These are phyloP conservation scores for Leptinotarsa peninsularis DNA, from an alignment of 2,888 invertebrate genomes.

Conservation along the genomic window DNA sequence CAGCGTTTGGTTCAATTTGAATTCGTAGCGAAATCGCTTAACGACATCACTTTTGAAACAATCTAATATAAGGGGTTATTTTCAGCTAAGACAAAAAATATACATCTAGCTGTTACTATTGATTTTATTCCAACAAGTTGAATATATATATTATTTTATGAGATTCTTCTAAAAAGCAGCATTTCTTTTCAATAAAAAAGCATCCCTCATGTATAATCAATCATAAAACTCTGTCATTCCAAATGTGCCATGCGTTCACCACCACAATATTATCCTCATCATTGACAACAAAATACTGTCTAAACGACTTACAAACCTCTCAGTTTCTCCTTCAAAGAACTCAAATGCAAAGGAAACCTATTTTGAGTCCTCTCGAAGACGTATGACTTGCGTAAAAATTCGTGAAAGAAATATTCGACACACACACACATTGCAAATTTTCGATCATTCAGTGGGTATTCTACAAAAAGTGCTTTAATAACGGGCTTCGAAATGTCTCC, in stretches of 20 bases:
- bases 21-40: too few relatives aligned
- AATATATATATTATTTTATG: too few relatives aligned
- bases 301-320: constrained; percentile 27
- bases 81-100: too few relatives aligned
- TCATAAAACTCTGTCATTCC: constrained; percentile 7
- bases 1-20: too few relatives aligned
- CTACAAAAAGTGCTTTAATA: constrained; percentile 29
- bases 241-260: constrained; percentile 7
- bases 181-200: neutral
- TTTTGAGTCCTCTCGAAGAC: constrained; percentile 44
- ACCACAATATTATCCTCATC: constrained; percentile 15
- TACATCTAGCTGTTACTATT: too few relatives aligned
- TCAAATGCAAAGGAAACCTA: constrained; percentile 25
- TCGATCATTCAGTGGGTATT: constrained; percentile 20
- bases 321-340: constrained; percentile 12
- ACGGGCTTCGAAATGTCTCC: constrained; percentile 21
- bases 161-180: neutral
- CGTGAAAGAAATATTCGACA: constrained; percentile 41
- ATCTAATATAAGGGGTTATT: too few relatives aligned
- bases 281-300: constrained; percentile 29
- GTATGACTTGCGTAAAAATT: constrained; percentile 54
- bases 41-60: too few relatives aligned
- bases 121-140: too few relatives aligned
- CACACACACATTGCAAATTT: constrained; percentile 16
- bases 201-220: neutral